Base-by-base conservation (phyloP, 2,113 vertebrate genomes). In the Sus scrofa region DNA sequence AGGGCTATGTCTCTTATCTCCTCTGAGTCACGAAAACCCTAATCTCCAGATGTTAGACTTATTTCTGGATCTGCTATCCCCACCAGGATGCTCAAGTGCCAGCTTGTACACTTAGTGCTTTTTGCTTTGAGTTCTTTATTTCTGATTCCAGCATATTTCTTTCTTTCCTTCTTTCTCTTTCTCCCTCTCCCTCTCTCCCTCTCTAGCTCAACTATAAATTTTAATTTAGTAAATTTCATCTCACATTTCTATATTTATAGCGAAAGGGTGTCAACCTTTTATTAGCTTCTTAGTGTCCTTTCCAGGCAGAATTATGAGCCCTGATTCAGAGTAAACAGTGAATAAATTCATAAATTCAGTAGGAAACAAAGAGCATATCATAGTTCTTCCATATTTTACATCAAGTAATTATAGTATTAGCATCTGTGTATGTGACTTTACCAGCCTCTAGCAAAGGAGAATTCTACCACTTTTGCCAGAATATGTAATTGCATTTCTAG, bases 401-500 rank as follows among this genome's bases (percentile, higher is more conserved):
- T 68, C 10, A 94, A 56, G 10, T 58, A 78, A 82, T 93, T 63
- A 34, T 19, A 93, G 24, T 91, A 58, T 91, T 91, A 85, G 56
- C 54, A 60, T 91, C n/a, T 91, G 27, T 74, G 34, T 86, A 20
- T 85, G 32, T 58, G 62, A 84, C 4, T 70, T 74, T 10, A 65
- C 73, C 67, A 78, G 15, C 7, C 3, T 63, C 30, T 58, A 89
- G 16, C 81, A 92, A 94, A 95, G 56, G n/a, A 52, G 27, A 95
- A 90, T 75, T 96, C 63, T 87, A 19, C 15, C 92, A 60, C 71
- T 91, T 94, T 85, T 92, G 39, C 50, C 67, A 27, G 30, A 79
- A 83, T 78, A 83, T 78, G 32, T 89, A 62, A 86, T 96, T 96
- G 93, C 19, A 81, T 83, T 91, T 96, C 34, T 86, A 73, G 15